A percentile compares a stretch with the other conserved stretches of the same genome.
These are phyloP conservation scores for Azemiops feae DNA, from an alignment of 2,113 vertebrate genomes.

Conservation along the genomic window DNA sequence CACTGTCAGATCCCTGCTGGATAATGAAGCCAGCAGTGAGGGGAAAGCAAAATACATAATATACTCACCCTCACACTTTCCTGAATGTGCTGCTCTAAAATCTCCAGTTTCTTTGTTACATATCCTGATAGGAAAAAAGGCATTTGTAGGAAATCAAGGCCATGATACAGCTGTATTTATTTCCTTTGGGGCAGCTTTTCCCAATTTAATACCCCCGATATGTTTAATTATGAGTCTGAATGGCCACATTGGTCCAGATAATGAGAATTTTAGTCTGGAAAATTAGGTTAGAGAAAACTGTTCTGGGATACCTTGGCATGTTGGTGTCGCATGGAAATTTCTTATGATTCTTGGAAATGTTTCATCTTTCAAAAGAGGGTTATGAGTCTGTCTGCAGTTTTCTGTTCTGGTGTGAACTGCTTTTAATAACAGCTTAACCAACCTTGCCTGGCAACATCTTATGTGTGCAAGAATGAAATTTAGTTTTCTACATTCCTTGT, in stretches of 20 bases:
- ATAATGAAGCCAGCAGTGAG: not conserved
- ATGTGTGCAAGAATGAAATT: not conserved
- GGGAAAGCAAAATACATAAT: not conserved
- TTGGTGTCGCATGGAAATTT: not conserved
- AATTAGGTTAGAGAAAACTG: not conserved
- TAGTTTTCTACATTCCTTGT: not conserved
- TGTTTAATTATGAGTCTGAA: not conserved
- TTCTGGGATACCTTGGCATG: not conserved
- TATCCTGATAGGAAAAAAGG: slow-evolving; percentile 65
- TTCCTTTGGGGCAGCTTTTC: not conserved
- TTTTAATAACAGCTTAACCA: not conserved
- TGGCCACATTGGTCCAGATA: not conserved
- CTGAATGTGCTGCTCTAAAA: slow-evolving; percentile 77
- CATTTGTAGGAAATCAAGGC: not conserved
- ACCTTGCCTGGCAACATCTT: not conserved
- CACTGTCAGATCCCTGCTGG: not conserved
- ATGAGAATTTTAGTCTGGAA: not conserved
- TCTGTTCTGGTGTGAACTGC: not conserved
- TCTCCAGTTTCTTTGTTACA: slow-evolving; percentile 71
- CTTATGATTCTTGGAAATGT: not conserved
- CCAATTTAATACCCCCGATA: not conserved
- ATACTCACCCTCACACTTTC: slow-evolving; percentile 80
- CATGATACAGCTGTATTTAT: not conserved
- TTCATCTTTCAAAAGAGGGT: not conserved
- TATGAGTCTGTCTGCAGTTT: not conserved